phyloP scores from a whole-genome alignment of 2,888 invertebrate species.

The Ochropacha duplaris region DNA sequence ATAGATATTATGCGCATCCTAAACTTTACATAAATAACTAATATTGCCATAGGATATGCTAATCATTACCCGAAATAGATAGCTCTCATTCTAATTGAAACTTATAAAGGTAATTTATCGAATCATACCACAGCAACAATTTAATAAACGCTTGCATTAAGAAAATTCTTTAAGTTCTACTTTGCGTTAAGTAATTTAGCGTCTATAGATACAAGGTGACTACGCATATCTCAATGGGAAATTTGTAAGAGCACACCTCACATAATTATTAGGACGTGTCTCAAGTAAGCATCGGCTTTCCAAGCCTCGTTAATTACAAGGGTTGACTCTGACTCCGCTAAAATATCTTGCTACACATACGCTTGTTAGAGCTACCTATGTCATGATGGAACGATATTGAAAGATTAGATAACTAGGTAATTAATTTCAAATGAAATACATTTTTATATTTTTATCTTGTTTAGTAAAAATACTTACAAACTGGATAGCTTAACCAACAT shows the following conservation, averaged over 20 bases:
- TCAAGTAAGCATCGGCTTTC: slow-evolving; percentile 23
- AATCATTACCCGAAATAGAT: neutral
- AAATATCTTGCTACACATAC: slow-evolving; percentile 7
- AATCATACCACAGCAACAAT: no score
- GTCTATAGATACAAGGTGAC: neutral
- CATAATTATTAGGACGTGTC: slow-evolving; percentile 23
- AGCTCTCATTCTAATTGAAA: neutral
- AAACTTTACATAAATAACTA: neutral
- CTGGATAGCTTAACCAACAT: no score
- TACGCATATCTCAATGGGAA: slow-evolving; percentile 2
- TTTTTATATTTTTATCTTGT: no score
- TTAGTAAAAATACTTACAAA: no score
- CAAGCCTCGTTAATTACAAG: slow-evolving; percentile 24
- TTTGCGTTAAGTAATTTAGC: neutral
- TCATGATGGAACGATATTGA: neutral
- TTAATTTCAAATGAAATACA: no score
- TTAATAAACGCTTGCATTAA: neutral
- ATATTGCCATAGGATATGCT: neutral
- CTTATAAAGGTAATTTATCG: no score
- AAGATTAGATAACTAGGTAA: neutral
- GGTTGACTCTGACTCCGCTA: slow-evolving; percentile 16
- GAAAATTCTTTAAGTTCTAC: neutral
- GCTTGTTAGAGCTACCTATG: neutral
- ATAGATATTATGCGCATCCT: neutral
- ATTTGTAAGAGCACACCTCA: slow-evolving; percentile 17